These are phyloP conservation scores for Perizoma affinitatum DNA, from an alignment of 2,888 invertebrate species.

Conservation along the genomic window DNA sequence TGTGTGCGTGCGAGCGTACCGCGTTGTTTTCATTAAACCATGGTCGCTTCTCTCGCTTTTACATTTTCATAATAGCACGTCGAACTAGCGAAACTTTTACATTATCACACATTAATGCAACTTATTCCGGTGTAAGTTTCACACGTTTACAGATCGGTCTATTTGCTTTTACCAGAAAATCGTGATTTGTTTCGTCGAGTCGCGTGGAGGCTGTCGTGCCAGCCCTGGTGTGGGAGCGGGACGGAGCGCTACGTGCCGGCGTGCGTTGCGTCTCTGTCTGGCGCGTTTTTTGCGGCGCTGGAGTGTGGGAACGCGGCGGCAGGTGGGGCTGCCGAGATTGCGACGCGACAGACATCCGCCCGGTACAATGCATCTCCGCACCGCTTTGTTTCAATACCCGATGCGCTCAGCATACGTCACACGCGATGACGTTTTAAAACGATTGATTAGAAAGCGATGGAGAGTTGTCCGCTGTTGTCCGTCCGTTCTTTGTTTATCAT, in stretches of 20 bases:
- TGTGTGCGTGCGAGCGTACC: slow-evolving; percentile 63
- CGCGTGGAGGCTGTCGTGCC: slow-evolving; percentile 51
- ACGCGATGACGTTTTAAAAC: slow-evolving; percentile 57
- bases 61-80: slow-evolving; percentile 79
- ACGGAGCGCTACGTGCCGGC: slow-evolving; percentile 60
- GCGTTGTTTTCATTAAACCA: slow-evolving; percentile 80
- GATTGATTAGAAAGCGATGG: slow-evolving; percentile 49
- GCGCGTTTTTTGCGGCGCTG: slow-evolving; percentile 82
- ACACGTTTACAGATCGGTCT: slow-evolving; percentile 46
- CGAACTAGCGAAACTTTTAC: slow-evolving; percentile 61
- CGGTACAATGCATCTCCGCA: slow-evolving; percentile 79
- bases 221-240: slow-evolving; percentile 71
- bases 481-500: slow-evolving; percentile 12
- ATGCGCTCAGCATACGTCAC: slow-evolving; percentile 69
- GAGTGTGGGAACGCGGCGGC: slow-evolving; percentile 83
- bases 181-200: slow-evolving; percentile 66
- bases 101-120: slow-evolving; percentile 22
- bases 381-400: slow-evolving; percentile 71
- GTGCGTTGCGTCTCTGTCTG: slow-evolving; percentile 62
- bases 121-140: slow-evolving; percentile 32
- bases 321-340: slow-evolving; percentile 84
- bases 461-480: background rate
- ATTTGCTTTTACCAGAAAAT: slow-evolving; percentile 70
- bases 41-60: slow-evolving; percentile 75
- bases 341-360: slow-evolving; percentile 80